Conservation (phyloP, 2,113 vertebrate species). For the Bujurquina vittata region DNA sequence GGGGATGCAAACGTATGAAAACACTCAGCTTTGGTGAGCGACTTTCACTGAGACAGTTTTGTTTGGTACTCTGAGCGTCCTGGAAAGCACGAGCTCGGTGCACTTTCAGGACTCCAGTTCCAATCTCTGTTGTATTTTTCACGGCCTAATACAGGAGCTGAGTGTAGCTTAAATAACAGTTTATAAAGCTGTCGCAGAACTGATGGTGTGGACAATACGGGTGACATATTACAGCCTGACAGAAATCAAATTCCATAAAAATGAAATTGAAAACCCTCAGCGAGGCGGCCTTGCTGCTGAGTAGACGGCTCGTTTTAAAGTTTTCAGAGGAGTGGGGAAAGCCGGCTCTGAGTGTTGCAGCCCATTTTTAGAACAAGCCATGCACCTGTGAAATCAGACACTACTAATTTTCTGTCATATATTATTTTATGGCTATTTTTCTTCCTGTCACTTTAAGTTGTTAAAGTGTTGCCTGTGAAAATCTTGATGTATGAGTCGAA, state of each 20-base stretch:
- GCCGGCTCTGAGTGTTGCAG: constrained; percentile 60
- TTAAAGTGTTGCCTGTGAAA: constrained; percentile 35
- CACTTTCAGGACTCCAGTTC: constrained; percentile 57
- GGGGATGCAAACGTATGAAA: background rate
- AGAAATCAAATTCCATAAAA: constrained; percentile 86
- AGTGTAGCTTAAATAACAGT: constrained; percentile 84
- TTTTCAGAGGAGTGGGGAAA: constrained; percentile 67
- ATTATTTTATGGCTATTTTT: constrained; percentile 44
- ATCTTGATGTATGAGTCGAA: constrained; percentile 16
- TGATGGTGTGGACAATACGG: constrained; percentile 81
- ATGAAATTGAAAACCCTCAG: constrained; percentile 82
- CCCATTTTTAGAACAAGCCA: constrained; percentile 44
- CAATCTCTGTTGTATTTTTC: constrained; percentile 81
- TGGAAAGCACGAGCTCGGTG: constrained; percentile 28
- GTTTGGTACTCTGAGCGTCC: constrained; percentile 6
- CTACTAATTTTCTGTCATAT: constrained; percentile 39
- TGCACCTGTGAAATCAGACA: constrained; percentile 25
- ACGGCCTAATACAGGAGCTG: constrained; percentile 73
- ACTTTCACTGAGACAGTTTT: constrained; percentile 12
- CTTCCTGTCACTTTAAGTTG: constrained; percentile 28
- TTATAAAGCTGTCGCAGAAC: constrained; percentile 83
- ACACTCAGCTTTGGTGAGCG: constrained; percentile 3
- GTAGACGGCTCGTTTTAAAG: constrained; percentile 77
- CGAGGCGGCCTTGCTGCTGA: constrained; percentile 72
- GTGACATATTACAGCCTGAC: constrained; percentile 82